These are phyloP conservation scores for Rhamnusium bicolor DNA, from an alignment of 2,888 invertebrate genomes.

Conservation along the genomic window DNA sequence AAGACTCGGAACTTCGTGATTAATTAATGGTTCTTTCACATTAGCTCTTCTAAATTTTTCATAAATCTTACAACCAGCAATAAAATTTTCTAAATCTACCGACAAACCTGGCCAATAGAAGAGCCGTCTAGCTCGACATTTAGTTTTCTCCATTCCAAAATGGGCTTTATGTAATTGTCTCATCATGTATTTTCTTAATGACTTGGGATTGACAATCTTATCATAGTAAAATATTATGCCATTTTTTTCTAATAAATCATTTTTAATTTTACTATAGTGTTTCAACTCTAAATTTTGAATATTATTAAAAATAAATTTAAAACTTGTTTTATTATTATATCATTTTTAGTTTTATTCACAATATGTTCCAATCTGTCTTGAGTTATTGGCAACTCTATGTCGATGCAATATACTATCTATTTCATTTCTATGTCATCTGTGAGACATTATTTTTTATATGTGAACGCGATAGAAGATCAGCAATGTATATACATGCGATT, in stretches of 20 bases:
- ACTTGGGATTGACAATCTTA: conserved; percentile 17
- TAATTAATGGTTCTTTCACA: conserved; percentile 46
- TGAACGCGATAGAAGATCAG: too few relatives aligned
- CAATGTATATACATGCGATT: too few relatives aligned
- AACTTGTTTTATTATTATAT: not conserved
- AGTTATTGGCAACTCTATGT: conserved; percentile 24
- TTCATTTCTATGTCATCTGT: not conserved
- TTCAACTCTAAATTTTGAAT: not conserved
- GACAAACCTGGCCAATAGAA: conserved; percentile 62
- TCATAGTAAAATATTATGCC: conserved; percentile 24
- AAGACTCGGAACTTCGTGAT: conserved; percentile 40
- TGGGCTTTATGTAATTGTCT: conserved; percentile 60
- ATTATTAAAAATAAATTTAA: not conserved
- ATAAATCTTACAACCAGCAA: conserved; percentile 33
- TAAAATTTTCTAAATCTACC: conserved; percentile 54
- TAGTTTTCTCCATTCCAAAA: conserved; percentile 60
- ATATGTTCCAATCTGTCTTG: not conserved
- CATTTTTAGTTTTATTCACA: not conserved
- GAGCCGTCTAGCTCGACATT: conserved; percentile 53
- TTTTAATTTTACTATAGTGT: conserved; percentile 12
- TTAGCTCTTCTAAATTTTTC: conserved; percentile 36
- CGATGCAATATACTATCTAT: conserved; percentile 16
- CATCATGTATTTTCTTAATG: conserved; percentile 49
- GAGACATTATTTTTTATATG: not conserved
- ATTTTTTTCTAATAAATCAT: conserved; percentile 3